These are phyloP conservation scores for Orchestia grillus DNA, from an alignment of 1,140 invertebrate species.

Conservation along the genomic window DNA sequence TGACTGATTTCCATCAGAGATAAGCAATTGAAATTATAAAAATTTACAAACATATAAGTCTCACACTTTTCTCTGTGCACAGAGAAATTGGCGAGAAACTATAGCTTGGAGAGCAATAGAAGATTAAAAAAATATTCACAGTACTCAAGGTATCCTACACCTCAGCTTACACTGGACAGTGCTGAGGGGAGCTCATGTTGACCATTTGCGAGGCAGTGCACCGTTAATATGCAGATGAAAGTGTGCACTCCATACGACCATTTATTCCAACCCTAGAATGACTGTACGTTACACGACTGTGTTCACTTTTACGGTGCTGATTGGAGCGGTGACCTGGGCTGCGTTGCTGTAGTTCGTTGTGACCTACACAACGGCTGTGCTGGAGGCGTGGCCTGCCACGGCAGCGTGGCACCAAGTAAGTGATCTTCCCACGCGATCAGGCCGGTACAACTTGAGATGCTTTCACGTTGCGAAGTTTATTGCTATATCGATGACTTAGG, in stretches of 20 bases:
- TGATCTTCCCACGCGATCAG: not conserved
- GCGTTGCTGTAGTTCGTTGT: not conserved
- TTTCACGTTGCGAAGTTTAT: not conserved
- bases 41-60: too few relatives aligned
- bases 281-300: not conserved
- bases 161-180: not conserved
- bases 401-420: not conserved
- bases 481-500: not conserved
- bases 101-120: not conserved
- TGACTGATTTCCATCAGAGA: too few relatives aligned
- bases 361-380: not conserved
- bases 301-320: not conserved
- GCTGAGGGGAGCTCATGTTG: not conserved
- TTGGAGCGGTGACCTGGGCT: not conserved
- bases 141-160: too few relatives aligned
- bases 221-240: not conserved
- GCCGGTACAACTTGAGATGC: not conserved
- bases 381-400: not conserved
- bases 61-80: not conserved
- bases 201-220: not conserved
- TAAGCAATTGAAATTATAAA: too few relatives aligned
- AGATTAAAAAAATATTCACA: too few relatives aligned
- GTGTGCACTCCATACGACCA: not conserved
- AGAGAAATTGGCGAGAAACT: not conserved
- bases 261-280: not conserved